Evolutionary conservation across 2,113 vertebrate genomes (phyloP).

Genomic region (Acinonyx jubatus): DNA sequence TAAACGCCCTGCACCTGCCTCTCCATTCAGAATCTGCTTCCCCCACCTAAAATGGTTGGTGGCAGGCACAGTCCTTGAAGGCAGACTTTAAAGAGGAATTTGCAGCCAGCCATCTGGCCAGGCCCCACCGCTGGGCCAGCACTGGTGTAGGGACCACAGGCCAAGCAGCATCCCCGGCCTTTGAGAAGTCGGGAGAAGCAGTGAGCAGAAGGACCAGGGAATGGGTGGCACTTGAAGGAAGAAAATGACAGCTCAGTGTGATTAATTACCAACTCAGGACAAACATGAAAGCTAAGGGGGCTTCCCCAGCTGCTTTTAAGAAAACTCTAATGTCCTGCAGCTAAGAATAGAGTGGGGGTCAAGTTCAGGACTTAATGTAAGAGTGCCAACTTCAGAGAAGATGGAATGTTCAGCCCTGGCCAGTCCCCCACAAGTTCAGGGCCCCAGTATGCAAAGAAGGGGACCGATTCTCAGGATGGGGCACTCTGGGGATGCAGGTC

Average conservation of each 20-base stretch:
- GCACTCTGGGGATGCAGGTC: fast-evolving
- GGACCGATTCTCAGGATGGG: not conserved
- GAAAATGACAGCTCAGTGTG: no score
- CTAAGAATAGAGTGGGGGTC: not conserved
- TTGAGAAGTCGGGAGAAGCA: not conserved
- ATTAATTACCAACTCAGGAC: not conserved
- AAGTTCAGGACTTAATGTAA: not conserved
- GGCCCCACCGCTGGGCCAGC: fast-evolving
- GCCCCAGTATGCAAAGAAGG: not conserved
- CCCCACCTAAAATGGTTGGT: not conserved
- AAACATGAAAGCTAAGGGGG: not conserved
- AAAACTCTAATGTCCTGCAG: not conserved
- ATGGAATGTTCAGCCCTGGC: not conserved
- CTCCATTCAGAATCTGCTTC: not conserved
- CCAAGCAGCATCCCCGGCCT: not conserved
- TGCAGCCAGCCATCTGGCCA: not conserved
- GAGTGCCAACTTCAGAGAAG: not conserved
- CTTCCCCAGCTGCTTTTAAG: not conserved
- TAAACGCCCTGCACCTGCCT: not conserved
- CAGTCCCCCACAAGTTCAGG: not conserved
- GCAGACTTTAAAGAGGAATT: not conserved
- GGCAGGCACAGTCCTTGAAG: not conserved
- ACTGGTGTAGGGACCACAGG: not conserved
- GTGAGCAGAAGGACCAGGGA: not conserved
- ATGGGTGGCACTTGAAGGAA: not conserved